These are phyloP conservation scores for Malacoraja senta DNA, from an alignment of 2,797 vertebrate species.

Conservation along the genomic window DNA sequence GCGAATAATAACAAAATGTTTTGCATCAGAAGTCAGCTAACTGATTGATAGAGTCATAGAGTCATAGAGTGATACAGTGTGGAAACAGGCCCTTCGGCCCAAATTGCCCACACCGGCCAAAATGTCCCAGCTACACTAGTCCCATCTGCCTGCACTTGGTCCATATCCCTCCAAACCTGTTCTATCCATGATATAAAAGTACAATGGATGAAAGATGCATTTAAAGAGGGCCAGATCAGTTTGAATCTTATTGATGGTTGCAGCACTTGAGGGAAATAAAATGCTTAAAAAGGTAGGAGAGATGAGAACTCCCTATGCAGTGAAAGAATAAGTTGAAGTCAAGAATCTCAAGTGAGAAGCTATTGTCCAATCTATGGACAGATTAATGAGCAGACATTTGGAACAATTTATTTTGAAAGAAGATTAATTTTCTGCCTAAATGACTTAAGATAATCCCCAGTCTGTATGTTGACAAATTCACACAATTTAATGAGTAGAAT, in stretches of 20 bases:
- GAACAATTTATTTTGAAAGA: neutral
- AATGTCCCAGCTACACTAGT: too few species aligned
- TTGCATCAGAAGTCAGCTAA: neutral
- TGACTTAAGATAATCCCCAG: neutral
- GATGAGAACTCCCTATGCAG: neutral
- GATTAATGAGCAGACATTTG: neutral
- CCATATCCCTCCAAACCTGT: too few species aligned
- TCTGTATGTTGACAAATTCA: neutral
- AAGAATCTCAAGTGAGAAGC: neutral
- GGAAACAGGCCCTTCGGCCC: too few species aligned
- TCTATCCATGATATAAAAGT: neutral
- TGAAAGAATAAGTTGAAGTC: neutral
- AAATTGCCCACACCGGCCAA: too few species aligned
- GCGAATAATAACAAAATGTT: neutral
- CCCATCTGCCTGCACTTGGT: too few species aligned
- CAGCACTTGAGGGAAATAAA: neutral
- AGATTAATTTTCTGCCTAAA: neutral
- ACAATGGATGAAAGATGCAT: neutral
- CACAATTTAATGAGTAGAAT: neutral
- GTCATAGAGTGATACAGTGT: too few species aligned
- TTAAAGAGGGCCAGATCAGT: neutral
- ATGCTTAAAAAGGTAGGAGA: neutral
- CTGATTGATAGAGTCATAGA: too few species aligned
- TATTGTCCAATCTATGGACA: neutral
- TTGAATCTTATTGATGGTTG: neutral